Evolutionary conservation across 2,888 invertebrate genomes (phyloP), one percentile per base, ranked within the genome.

Genomic region (Agrochola lychnidis): DNA sequence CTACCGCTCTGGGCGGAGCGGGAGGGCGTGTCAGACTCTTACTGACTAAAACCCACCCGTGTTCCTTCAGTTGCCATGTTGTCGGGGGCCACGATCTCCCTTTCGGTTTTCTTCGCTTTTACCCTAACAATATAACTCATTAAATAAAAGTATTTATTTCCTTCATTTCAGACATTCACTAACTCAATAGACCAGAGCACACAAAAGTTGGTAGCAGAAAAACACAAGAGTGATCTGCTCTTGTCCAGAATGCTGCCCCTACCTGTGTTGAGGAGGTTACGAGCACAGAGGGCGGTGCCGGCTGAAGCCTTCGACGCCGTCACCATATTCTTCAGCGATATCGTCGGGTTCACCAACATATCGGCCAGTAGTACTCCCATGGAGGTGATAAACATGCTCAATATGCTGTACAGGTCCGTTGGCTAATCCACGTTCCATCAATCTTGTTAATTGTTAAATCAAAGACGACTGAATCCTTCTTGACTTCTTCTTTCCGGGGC

Each of bases 281-380:
- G 97, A 12, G 97, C 97, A 0, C 97, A 97, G 86, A 93, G 95
- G 67, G 94, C 97, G 30, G 98, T 98, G 0, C 97, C 97, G 0
- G 98, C 98, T 0, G 98, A 98, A 90, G 96, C 97, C 1, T 98
- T 97, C 88, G 97, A 97, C 74, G 97, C 97, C 0, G 98, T 98
- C 67, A 98, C 98, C 2, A 97, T 98, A 78, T 98, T 97, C 95
- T 98, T 98, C 93, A 97, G 97, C 78, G 98, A 98, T 83, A 98
- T 98, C 80, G 97, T 98, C 48, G 98, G 98, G 5, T 98, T 98
- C 90, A 98, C 98, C 5, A 95, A 94, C 67, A 97, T 98, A 79
- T 97, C 97, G 0, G 97, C 97, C 0, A 94, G 92, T 75, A 97
- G 97, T 87, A 97, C 97, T 0, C 97, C 98, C 0, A 97, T 98